Conservation (phyloP, 2,797 vertebrate genomes). For the Melanogrammus aeglefinus region DNA sequence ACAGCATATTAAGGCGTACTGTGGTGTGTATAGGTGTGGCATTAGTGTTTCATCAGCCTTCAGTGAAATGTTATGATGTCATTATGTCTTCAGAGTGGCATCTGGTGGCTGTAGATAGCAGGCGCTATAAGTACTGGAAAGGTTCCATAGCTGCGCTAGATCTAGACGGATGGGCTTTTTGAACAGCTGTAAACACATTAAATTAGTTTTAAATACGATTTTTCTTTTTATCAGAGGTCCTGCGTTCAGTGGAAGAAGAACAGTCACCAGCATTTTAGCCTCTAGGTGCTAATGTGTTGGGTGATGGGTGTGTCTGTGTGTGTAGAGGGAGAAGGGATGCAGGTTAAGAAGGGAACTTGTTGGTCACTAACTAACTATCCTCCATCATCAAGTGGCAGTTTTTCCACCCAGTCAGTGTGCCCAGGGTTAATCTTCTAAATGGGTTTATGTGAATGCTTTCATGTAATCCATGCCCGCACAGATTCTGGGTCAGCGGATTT, state of each 20-base stretch:
- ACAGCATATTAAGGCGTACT: background rate
- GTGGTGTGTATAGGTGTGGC: background rate
- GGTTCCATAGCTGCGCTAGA: background rate
- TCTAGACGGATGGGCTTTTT: background rate
- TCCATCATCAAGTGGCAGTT: constrained; percentile 22
- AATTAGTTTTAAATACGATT: background rate
- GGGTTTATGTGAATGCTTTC: constrained; percentile 35
- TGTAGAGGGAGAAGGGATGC: background rate
- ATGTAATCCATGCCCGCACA: constrained; percentile 18
- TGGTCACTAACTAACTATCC: background rate
- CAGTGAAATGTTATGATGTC: background rate
- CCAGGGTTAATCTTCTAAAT: constrained; percentile 63
- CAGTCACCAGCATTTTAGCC: background rate
- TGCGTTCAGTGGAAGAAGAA: background rate
- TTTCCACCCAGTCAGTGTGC: constrained; percentile 25
- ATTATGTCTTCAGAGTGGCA: background rate
- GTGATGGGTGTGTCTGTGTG: background rate
- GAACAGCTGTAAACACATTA: background rate
- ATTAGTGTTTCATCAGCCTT: background rate
- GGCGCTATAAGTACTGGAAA: background rate
- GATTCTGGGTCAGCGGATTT: constrained; percentile 18
- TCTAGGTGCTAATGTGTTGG: background rate
- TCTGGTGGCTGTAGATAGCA: background rate
- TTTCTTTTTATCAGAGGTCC: background rate
- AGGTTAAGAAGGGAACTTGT: background rate